Conservation (phyloP, 1,140 invertebrate species). For the Artemia franciscana region DNA sequence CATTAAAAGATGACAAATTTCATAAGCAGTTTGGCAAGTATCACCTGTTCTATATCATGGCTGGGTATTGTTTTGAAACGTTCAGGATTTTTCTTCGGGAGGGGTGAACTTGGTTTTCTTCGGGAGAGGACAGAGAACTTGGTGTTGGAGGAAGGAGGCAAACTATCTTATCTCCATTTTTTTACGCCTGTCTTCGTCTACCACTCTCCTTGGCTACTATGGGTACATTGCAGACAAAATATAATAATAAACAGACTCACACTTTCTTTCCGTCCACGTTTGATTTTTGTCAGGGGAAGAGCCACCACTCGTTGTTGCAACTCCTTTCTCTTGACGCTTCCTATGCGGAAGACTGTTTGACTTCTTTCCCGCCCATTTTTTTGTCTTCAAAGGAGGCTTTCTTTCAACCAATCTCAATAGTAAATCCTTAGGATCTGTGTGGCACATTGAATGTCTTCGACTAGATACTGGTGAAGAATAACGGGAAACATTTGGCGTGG, state of each 20-base stretch:
- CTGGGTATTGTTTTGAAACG: not conserved
- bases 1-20: too few relatives aligned
- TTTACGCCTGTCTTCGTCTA: not conserved
- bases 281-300: not conserved
- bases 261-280: not conserved
- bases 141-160: not conserved
- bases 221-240: too few relatives aligned
- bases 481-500: not conserved
- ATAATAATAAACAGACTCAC: not conserved
- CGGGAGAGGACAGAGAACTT: not conserved
- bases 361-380: not conserved
- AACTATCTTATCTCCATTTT: not conserved
- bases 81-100: not conserved
- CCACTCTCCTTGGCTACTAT: too few relatives aligned
- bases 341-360: not conserved
- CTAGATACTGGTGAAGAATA: not conserved
- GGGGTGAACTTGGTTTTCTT: not conserved
- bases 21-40: too few relatives aligned
- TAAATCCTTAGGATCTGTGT: not conserved
- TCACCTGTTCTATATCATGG: too few relatives aligned
- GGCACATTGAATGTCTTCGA: not conserved
- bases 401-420: not conserved
- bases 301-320: not conserved
- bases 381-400: not conserved
- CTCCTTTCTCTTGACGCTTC: not conserved